phyloP scores from a whole-genome alignment of 37 sponge, comb jelly and placozoan genomes.

The Halisarca cf. caerulea region DNA sequence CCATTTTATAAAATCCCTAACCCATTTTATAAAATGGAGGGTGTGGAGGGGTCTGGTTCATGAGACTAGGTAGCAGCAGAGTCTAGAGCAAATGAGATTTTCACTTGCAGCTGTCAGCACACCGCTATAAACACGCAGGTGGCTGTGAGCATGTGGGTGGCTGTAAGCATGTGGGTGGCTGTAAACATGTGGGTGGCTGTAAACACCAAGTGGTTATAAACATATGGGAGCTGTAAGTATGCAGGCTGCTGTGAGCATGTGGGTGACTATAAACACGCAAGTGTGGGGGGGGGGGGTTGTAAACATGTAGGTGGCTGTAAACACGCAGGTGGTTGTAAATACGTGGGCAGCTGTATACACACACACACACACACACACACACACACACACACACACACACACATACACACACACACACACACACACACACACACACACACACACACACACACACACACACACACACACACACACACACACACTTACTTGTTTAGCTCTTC shows the following conservation, averaged over 20 bases:
- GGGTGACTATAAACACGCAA: not conserved
- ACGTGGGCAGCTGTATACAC: not conserved
- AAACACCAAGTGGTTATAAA: no score
- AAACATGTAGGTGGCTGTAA: not conserved
- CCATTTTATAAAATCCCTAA: no score
- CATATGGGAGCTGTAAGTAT: no score
- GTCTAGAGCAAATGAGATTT: not conserved
- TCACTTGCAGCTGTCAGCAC: not conserved
- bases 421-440: constrained; percentile 22
- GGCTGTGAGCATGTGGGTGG: not conserved
- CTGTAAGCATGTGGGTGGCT: not conserved
- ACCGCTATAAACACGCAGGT: not conserved
- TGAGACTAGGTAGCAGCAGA: no score
- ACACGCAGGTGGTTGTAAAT: not conserved
- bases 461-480: not conserved
- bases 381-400: constrained; percentile 8
- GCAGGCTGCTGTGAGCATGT: not conserved
- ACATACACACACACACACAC: constrained; percentile 27
- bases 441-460: constrained; percentile 8
- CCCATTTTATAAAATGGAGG: no score
- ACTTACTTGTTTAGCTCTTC: constrained; percentile 86
- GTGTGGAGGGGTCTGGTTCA: no score
- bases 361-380: constrained; percentile 14
- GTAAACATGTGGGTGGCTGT: not conserved
- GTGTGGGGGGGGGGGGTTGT: no score